Conservation (phyloP, 1,140 invertebrate genomes). For the Andricus grossulariae region DNA sequence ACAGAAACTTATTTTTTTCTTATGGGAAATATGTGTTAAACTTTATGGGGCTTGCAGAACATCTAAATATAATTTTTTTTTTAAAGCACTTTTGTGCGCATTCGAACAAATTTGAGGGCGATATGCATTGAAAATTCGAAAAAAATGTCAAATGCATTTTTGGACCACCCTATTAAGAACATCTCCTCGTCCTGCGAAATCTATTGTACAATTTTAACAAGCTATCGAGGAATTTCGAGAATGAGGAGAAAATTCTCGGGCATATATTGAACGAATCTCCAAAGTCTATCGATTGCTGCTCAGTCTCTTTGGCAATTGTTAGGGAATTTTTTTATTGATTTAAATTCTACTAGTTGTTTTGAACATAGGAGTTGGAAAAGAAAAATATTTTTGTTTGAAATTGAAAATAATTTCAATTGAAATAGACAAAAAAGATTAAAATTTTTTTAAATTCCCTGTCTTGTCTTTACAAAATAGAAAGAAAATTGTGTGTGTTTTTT, state of each 20-base stretch:
- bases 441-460: not conserved
- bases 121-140: too few relatives aligned
- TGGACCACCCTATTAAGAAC: not conserved
- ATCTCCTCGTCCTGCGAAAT: not conserved
- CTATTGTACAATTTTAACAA: not conserved
- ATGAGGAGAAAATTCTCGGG: not conserved
- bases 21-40: too few relatives aligned
- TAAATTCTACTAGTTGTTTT: not conserved
- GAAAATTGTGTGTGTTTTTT: not conserved
- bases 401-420: not conserved
- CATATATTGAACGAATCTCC: not conserved
- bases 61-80: too few relatives aligned
- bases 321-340: not conserved
- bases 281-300: constrained; percentile 24
- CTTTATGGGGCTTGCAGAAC: too few relatives aligned
- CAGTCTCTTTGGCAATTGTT: not conserved
- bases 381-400: not conserved
- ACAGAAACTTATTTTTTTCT: too few relatives aligned
- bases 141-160: too few relatives aligned
- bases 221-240: not conserved
- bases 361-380: too few relatives aligned
- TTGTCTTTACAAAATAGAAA: not conserved
- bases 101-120: too few relatives aligned
- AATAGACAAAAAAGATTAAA: not conserved
- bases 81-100: too few relatives aligned